Evolutionary conservation across 2,797 vertebrate genomes (phyloP).

Genomic region (Enteromius paludinosus): DNA sequence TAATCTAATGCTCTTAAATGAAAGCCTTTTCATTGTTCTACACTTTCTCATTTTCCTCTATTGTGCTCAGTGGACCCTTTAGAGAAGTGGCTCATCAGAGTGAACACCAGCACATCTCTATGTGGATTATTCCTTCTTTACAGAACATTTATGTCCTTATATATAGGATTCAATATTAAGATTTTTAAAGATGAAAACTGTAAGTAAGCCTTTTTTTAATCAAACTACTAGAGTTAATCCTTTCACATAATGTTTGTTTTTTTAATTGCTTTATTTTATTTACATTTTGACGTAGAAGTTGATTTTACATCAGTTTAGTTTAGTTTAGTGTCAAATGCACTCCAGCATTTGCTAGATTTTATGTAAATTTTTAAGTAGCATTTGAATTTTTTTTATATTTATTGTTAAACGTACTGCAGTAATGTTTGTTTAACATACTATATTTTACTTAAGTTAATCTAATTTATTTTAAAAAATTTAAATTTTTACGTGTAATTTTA

Average conservation of each 20-base stretch:
- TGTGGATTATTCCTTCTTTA: not conserved
- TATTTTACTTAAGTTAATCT: not conserved
- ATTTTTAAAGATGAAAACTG: not conserved
- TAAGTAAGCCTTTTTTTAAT: not conserved
- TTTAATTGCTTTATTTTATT: not conserved
- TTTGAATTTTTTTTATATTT: not conserved
- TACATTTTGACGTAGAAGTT: not conserved
- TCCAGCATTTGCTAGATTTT: not conserved
- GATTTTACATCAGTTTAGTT: no score
- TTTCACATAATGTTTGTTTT: not conserved
- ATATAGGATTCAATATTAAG: not conserved
- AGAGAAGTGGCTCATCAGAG: conserved; percentile 40
- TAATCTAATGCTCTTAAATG: conserved; percentile 79
- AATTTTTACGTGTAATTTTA: not conserved
- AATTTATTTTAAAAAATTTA: not conserved
- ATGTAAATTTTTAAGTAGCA: not conserved
- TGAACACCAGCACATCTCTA: conserved; percentile 29
- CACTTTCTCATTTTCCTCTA: conserved; percentile 45
- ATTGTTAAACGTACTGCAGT: no score
- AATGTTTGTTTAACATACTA: not conserved
- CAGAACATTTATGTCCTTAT: not conserved
- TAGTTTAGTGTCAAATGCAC: no score
- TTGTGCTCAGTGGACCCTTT: conserved; percentile 39
- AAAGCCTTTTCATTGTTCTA: conserved; percentile 70
- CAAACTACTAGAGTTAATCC: not conserved